Evolutionary conservation across 2,888 invertebrate species (phyloP), one percentile per base, ranked within the genome.

Genomic region (Cybosia mesomella): DNA sequence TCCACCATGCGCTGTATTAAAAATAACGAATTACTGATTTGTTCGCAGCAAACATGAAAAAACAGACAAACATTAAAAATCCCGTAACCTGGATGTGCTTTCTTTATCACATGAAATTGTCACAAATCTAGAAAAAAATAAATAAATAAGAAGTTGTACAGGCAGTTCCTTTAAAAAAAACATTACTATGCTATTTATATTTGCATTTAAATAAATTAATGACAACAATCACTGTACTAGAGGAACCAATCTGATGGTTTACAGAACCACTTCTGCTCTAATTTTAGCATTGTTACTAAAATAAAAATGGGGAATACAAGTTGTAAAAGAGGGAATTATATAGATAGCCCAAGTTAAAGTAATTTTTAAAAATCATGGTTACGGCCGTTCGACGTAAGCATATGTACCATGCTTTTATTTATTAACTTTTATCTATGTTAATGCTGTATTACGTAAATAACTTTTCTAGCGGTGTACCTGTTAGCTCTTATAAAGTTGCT

Each of bases 1-100:
- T 92, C 97, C 98, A 98, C 97, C 97, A 98, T 80, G 97, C 97
- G 87, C 98, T 98, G 79, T 13, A 86, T 64, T 11, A 90, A 64
- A 70, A 66, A 75, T 61, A 21, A 22, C 21, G 34, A 34, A 54
- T 22, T 36, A 34, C 5, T 34, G 1, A 21, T 34, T 53, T 53
- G 22, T 18, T 34, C 32, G 54, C 5, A 63, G n/a, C 54, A 22
- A 57, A 59, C 57, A 34, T 43, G 0, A 24, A 34, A 58, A 21
- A 18, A 55, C 21, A 61, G 15, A 58, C 22, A 60, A 49, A 24
- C 36, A 54, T 60, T 53, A 0, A 60, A 54, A 66, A 54, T 9
- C 18, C 63, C 22, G 22, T 66, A 67, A 67, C 67, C 67, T 67
- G 1, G 18, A 0, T 32, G n/a, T 1, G 13, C 39, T 28, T 67